Percentiles rank a stretch among this genome's conserved stretches.
These are phyloP conservation scores for Pyralis farinalis DNA, from an alignment of 2,888 invertebrate genomes.

Conservation along the genomic window DNA sequence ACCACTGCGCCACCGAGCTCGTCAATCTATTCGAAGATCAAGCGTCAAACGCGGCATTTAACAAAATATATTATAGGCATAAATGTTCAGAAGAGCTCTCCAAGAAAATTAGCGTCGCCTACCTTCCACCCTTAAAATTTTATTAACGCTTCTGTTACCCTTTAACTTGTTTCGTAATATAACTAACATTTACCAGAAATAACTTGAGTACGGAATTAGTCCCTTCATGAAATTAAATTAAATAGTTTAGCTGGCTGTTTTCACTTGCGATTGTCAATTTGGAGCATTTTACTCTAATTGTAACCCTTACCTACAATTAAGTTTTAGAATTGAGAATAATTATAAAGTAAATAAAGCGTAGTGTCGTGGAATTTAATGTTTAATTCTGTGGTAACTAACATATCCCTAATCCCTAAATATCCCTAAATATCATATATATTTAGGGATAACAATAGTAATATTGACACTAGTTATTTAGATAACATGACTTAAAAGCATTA, in stretches of 20 bases:
- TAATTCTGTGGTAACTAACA: no score
- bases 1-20: no score
- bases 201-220: constrained; percentile 17
- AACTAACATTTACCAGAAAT: constrained; percentile 15
- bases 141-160: constrained; percentile 7
- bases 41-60: background rate
- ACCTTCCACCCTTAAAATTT: constrained; percentile 13
- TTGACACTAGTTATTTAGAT: no score
- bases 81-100: background rate
- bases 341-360: no score
- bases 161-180: constrained; percentile 16
- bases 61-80: background rate
- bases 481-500: no score
- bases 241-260: constrained; percentile 13
- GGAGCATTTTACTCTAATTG: constrained; percentile 1
- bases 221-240: constrained; percentile 17
- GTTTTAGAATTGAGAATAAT: no score
- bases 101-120: constrained; percentile 11
- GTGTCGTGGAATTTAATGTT: no score
- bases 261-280: background rate
- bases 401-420: no score
- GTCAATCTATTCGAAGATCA: no score
- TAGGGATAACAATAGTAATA: no score
- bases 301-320: background rate
- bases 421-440: no score